Conservation (phyloP, 2,113 vertebrate genomes). For the Tupaia chinensis region DNA sequence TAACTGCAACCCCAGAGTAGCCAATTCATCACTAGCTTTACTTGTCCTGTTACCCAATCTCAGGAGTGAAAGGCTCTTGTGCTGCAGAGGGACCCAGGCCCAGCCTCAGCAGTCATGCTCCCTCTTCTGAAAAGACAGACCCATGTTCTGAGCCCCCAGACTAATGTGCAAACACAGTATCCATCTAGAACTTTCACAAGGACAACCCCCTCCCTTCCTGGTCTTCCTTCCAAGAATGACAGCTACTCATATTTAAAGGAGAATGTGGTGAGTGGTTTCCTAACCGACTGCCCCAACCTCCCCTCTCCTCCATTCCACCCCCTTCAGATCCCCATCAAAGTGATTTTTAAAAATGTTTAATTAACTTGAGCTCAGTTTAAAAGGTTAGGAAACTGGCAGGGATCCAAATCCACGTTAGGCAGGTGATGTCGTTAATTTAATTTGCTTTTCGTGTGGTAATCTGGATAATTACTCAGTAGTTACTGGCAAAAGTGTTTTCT, state of each 20-base stretch:
- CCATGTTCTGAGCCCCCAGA: neutral
- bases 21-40: neutral
- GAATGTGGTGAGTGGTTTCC: neutral
- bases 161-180: neutral
- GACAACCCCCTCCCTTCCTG: neutral
- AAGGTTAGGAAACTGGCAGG: slow-evolving; percentile 91
- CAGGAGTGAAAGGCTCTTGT: neutral
- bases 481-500: slow-evolving; percentile 87
- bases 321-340: slow-evolving; percentile 68
- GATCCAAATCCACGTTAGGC: slow-evolving; percentile 84
- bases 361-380: slow-evolving; percentile 89
- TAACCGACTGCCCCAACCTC: slow-evolving; percentile 31
- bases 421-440: slow-evolving; percentile 88
- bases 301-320: slow-evolving; percentile 26
- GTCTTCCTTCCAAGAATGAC: neutral
- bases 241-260: neutral
- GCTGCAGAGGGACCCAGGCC: neutral
- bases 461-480: slow-evolving; percentile 87
- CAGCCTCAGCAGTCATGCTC: neutral
- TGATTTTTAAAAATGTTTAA: slow-evolving; percentile 86
- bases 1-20: neutral
- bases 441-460: slow-evolving; percentile 87
- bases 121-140: neutral
- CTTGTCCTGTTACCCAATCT: neutral
- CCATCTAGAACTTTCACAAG: rapidly evolving